Evolutionary conservation across 30 jellyfish, hydroid and myxozoan genomes (phyloP).

Genomic region (Morbakka virulenta): DNA sequence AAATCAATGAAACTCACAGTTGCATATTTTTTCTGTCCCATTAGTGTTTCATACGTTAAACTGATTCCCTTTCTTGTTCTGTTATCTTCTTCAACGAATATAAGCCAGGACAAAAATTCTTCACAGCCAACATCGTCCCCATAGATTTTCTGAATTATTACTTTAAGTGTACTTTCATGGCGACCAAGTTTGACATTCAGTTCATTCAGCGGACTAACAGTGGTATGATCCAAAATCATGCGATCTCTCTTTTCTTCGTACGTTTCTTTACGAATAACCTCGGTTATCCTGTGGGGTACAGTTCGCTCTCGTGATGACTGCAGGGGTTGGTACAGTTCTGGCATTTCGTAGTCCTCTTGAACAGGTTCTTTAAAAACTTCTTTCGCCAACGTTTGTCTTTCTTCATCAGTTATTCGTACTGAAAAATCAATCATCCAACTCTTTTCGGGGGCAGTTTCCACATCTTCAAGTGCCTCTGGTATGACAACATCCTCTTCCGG

Average conservation of each 20-base stretch:
- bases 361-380: constrained; percentile 29
- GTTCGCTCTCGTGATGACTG: background rate
- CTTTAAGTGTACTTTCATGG: constrained; percentile 47
- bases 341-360: background rate
- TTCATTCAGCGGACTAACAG: constrained; percentile 38
- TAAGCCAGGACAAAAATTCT: constrained; percentile 69
- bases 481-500: constrained; percentile 16
- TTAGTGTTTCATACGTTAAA: constrained; percentile 42
- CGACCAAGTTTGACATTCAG: constrained; percentile 44
- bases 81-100: constrained; percentile 78
- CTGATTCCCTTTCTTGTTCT: constrained; percentile 47
- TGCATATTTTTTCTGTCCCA: constrained; percentile 59
- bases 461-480: constrained; percentile 35
- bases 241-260: constrained; percentile 30
- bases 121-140: constrained; percentile 49
- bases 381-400: constrained; percentile 25
- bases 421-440: background rate
- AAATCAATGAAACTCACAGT: no score
- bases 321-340: background rate
- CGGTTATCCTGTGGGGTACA: constrained; percentile 6
- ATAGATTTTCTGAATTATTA: constrained; percentile 7
- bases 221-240: background rate
- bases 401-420: constrained; percentile 49
- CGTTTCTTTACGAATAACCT: constrained; percentile 37
- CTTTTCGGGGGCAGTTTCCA: constrained; percentile 35